Percentiles rank a stretch among this genome's conserved stretches.
Evolutionary conservation across 2,113 vertebrate genomes (phyloP).

Genomic region (Ramphastos sulfuratus): DNA sequence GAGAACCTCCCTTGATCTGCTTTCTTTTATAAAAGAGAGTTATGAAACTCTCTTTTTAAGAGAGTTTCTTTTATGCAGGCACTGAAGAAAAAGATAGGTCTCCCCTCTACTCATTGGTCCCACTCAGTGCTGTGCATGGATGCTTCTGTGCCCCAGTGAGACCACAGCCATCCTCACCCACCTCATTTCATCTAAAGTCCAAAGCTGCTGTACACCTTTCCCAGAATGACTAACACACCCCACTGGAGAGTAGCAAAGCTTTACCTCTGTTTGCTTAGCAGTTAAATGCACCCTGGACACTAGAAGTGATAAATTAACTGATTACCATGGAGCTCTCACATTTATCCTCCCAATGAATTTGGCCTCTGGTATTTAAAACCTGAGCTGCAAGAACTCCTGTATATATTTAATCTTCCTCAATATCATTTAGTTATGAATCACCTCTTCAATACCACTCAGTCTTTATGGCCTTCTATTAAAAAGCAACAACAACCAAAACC

Average conservation of each 20-base stretch:
- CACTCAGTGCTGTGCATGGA: accelerated
- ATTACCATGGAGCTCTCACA: not conserved
- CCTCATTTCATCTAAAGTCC: not conserved
- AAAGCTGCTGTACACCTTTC: not conserved
- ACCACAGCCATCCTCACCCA: accelerated
- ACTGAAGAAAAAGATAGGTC: not conserved
- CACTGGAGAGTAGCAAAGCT: accelerated
- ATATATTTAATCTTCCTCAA: not conserved
- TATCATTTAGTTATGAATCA: not conserved
- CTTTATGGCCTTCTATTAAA: not conserved
- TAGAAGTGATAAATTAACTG: not conserved
- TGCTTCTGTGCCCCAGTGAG: accelerated
- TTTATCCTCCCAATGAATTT: not conserved
- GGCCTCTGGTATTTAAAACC: slow-evolving; percentile 17
- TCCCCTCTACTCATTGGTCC: not conserved
- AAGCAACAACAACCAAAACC: too few species aligned
- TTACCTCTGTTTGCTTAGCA: not conserved
- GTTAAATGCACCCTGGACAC: not conserved
- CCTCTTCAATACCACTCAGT: not conserved
- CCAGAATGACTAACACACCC: not conserved
- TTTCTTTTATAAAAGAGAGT: too few species aligned
- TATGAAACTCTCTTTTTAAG: too few species aligned
- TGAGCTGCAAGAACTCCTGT: not conserved
- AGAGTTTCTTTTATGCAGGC: not conserved
- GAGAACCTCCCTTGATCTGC: too few species aligned